Base-by-base conservation (phyloP, 1,140 invertebrate genomes). In the Phthorimaea operculella region DNA sequence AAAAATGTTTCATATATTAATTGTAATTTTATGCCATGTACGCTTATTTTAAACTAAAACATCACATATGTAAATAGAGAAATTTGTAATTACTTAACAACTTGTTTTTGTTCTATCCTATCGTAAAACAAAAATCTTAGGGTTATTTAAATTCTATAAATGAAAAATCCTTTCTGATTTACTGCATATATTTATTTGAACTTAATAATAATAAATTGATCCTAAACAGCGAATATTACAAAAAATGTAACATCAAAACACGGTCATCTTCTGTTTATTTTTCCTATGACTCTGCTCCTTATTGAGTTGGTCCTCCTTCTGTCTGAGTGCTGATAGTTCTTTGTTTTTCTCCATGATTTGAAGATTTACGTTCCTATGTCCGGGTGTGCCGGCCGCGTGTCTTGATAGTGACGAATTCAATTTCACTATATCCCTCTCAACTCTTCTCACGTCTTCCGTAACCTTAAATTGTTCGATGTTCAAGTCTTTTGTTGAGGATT, bases 391-490 rank as follows among this genome's bases (percentile, higher is more conserved):
- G 49, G 87, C 79, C 1, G 80, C 62, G 68, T 93, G 90, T 45
- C 91, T 88, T 1, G 76, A 59, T 52, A 94, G 70, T 0, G 90
- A 89, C 66, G 88, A 87, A 63, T 90, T 89, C 0, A 94, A 81
- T 66, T 90, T 91, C 1, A 72, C 57, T 45, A 94, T 89, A 66
- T 94, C 91, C 11, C 77, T 87, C 76, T 93, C 90, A 45, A 91
- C 81, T 62, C 86, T 88, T 52, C 87, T 89, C 47, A 93, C 91
- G 70, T 92, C 89, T 85, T 94, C 91, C 4, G 89, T 88, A 36
- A 94, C 85, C 76, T 91, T 90, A 49, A 94, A 91, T 54, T 90
- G 89, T 69, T 92, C 90, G 54, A 93, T 90, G 70, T 93, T 93
- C n/a, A 94, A 82, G 34, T 90, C 88, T 70, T 90, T 89, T 59